Conservation (phyloP, 2,888 invertebrate species). For the Heteromurus nitidus region DNA sequence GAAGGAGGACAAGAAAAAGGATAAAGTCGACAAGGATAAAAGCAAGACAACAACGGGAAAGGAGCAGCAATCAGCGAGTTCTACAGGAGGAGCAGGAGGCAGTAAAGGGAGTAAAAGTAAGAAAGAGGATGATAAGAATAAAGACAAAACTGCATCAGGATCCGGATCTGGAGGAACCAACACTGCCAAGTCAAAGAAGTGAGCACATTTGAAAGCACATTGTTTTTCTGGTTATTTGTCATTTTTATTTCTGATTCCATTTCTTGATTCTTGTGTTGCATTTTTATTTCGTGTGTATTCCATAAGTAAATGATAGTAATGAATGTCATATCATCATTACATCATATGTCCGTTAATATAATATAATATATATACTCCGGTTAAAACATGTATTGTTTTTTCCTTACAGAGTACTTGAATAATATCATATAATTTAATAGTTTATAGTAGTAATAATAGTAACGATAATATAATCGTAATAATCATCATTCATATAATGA, state of each 20-base stretch:
- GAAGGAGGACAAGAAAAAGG: constrained; percentile 43
- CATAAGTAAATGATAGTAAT: constrained; percentile 25
- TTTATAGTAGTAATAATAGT: constrained; percentile 9
- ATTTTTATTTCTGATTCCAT: constrained; percentile 67
- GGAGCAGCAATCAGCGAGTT: constrained; percentile 24
- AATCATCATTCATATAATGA: not conserved
- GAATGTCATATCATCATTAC: constrained; percentile 48
- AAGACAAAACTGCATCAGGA: not conserved
- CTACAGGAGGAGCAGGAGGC: constrained; percentile 24
- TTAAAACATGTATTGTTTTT: constrained; percentile 45
- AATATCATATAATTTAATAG: constrained; percentile 1
- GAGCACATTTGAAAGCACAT: not conserved
- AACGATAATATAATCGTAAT: constrained; percentile 12
- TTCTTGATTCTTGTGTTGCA: constrained; percentile 38
- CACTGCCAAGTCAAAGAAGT: not conserved
- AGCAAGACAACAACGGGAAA: constrained; percentile 53
- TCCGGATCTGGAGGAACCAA: not conserved
- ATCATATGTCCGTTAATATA: not conserved
- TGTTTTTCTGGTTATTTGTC: constrained; percentile 62
- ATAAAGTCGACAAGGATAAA: constrained; percentile 49
- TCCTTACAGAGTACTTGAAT: not conserved
- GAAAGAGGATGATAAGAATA: not conserved
- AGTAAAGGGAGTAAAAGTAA: constrained; percentile 26
- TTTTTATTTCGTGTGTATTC: constrained; percentile 32
- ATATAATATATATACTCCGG: too few relatives aligned